Evolutionary conservation across 2,888 invertebrate genomes (phyloP), one percentile per base, ranked within the genome.

Genomic region (Morpho deidamia): DNA sequence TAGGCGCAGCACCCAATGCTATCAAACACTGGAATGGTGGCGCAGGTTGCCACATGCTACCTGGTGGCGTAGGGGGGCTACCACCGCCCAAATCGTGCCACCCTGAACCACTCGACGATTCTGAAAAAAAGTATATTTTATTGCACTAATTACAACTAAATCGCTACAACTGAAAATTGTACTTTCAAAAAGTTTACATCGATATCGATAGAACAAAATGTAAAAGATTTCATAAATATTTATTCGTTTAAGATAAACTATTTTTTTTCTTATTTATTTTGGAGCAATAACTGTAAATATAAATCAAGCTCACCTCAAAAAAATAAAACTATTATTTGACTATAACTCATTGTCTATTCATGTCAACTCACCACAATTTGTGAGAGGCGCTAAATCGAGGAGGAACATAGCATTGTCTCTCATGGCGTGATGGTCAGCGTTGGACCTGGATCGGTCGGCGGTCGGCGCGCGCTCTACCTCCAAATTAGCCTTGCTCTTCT

Each of bases 341-440:
- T 23, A 1, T 23, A 1, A 23, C 5, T 23, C 1, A 23, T n/a
- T n/a, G n/a, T n/a, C n/a, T 2, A 23, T 23, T 23, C 4, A 23
- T 23, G 23, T 44, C 8, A 10, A 37, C 56, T 48, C 62, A 84
- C 87, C 84, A 8, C 84, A 76, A 39, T 76, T 76, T 4, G 93
- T 93, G 1, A 95, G 93, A 59, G 96, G 95, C 0, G 96, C 96
- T 51, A 99, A 80, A 73, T 98, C 98, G 56, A 99, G 88, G 9
- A 99, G 83, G 76, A 99, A 99, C 79, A 97, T 92, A 0, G 99
- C 98, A 77, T 99, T 99, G 74, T 97, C 97, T 67, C 95, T 95
- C 92, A 99, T 95, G 7, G 95, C 92, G 44, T 94, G 83, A 71
- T 96, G 85, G 63, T 86, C 83, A 92, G 60, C 57, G 8, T 67